Evolutionary conservation across 2,113 vertebrate genomes (phyloP).

Genomic region (Pardalotus punctatus): DNA sequence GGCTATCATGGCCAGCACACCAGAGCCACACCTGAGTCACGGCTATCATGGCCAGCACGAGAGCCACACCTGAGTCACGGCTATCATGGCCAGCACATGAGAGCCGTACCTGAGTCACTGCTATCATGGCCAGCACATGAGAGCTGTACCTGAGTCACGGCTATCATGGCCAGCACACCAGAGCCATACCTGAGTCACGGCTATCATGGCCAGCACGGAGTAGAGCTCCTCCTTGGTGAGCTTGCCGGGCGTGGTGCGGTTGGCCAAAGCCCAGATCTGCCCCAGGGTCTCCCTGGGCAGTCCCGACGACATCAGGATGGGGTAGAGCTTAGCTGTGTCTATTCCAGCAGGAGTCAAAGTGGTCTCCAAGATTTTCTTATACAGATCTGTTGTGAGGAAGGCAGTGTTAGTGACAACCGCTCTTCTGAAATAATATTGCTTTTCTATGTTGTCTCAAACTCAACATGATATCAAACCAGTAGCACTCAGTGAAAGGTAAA

Average conservation of each 20-base stretch:
- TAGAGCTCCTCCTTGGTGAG: constrained; percentile 98
- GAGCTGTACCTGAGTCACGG: constrained; percentile 90
- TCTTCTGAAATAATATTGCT: neutral
- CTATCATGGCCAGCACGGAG: constrained; percentile 91
- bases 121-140: constrained; percentile 95
- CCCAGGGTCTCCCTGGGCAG: constrained; percentile 95
- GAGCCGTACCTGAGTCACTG: constrained; percentile 90
- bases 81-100: constrained; percentile 95
- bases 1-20: constrained; percentile 93
- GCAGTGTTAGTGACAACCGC: neutral
- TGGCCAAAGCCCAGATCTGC: constrained; percentile 96
- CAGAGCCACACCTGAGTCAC: constrained; percentile 91
- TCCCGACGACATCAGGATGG: constrained; percentile 95
- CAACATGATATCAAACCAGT: neutral
- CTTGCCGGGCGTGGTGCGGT: constrained; percentile 94
- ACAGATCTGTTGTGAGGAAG: constrained; percentile 81
- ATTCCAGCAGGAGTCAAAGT: constrained; percentile 92
- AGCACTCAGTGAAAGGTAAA: neutral
- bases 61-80: constrained; percentile 90
- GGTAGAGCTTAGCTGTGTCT: constrained; percentile 96
- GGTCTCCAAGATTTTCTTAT: constrained; percentile 93
- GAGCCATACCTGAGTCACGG: constrained; percentile 89
- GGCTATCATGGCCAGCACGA: constrained; percentile 92
- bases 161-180: constrained; percentile 95
- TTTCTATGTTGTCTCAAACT: neutral